Evolutionary conservation across 2,888 invertebrate genomes (phyloP), one percentile per base, ranked within the genome.

Genomic region (Iselma pallidipennis): DNA sequence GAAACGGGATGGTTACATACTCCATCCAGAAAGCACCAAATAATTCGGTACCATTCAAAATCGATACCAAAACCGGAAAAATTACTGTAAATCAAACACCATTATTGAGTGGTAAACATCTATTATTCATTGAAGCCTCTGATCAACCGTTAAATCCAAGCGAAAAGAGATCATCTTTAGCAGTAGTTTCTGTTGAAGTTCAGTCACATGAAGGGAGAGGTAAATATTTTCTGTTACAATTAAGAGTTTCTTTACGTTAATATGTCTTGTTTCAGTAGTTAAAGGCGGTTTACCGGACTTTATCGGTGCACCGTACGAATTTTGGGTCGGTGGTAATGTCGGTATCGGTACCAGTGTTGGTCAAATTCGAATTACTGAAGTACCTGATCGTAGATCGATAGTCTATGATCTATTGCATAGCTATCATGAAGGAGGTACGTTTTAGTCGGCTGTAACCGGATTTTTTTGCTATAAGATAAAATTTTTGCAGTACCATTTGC

Each of bases 271-370:
- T n/a, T n/a, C n/a, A 45, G 19, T 81, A 48, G 82, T 81, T 26
- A 66, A 66, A 71, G 78, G 82, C 49, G 87, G 87, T 54, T 84
- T 84, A 31, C 92, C 94, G 2, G 91, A 91, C 74, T 94, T 94
- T 70, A 84, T 94, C 21, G 93, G 93, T 25, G 89, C 93, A 0
- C 94, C 94, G 0, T 95, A 94, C 72, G 93, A 94, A 75, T 94
- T 95, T 78, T 94, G 94, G 94, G 93, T 94, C 28, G 94, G 94
- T 0, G 89, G 89, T n/a, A 92, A 91, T 74, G 93, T 92, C 4
- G 89, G 90, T 0, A 85, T 94, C 64, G 94, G 94, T 7, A 92
- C 93, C 0, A 94, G 92, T 69, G 89, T 94, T 45, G 94, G 94
- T 0, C 94, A 94, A 82, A 90, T 95, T 53, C 85, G 91, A 64